Conservation (phyloP, 2,888 invertebrate genomes). For the Creontiades dilutus region DNA sequence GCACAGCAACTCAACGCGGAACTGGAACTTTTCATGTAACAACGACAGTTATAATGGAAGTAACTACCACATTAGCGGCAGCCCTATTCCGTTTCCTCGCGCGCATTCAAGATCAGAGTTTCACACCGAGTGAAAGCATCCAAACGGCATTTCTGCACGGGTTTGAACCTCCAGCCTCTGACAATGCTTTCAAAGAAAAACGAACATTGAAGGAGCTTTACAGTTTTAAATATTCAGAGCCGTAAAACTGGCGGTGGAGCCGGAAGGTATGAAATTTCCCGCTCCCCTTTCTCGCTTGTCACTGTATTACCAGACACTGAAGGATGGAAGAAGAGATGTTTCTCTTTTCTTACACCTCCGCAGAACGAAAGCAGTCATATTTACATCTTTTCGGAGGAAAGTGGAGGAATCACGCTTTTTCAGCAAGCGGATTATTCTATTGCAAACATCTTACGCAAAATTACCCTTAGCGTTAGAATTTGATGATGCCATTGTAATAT, state of each 20-base stretch:
- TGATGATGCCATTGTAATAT: no score
- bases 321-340: neutral
- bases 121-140: neutral
- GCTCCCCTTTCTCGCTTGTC: conserved; percentile 54
- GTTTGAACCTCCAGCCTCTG: conserved; percentile 2
- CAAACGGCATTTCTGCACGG: neutral
- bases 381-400: neutral
- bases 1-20: conserved; percentile 7
- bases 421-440: no score
- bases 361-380: neutral
- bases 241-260: conserved; percentile 32
- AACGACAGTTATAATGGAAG: conserved; percentile 1
- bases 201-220: neutral
- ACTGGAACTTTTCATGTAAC: neutral
- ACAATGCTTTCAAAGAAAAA: conserved; percentile 47
- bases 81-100: conserved; percentile 17
- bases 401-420: neutral
- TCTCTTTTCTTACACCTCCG: no score
- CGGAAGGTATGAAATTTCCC: conserved; percentile 55
- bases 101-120: conserved; percentile 23
- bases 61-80: conserved; percentile 39
- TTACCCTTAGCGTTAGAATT: no score
- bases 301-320: conserved; percentile 13
- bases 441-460: no score
- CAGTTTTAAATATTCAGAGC: conserved; percentile 54